Base-by-base conservation (phyloP, 2,888 invertebrate genomes). In the Agriopis aurantiaria region DNA sequence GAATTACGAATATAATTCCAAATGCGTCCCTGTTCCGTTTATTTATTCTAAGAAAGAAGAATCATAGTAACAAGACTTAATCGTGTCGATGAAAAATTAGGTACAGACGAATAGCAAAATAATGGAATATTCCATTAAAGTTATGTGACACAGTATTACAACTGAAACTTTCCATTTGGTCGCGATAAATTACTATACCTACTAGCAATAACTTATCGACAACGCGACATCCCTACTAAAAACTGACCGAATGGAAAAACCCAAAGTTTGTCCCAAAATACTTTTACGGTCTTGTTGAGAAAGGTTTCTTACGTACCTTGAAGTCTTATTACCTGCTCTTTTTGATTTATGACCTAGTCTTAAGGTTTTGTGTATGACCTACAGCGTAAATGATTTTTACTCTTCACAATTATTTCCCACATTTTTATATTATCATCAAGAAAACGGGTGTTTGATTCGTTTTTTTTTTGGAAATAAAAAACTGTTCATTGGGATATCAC, bases 191-290 rank as follows among this genome's bases (percentile, higher is more conserved):
- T 14, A 14, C 40, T n/a, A 57, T 43, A 14, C 12, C 14, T 4
- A 41, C 14, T 6, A 56, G 14, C 43, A 41, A 56, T 43, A 43
- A 14, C 4, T 56, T 56, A 56, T 14, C 56, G 43, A 57, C 14
- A 14, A 6, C 0, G 6, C 43, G 11, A 43, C 56, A 43, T 10
- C 11, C 14, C 56, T 57, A 43, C 56, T 43, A 8, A n/a, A 55
- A 53, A 43, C 14, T 43, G n/a, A 17, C n/a, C 56, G 17, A 57
- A 43, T 57, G 56, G 17, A 43, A 57, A 43, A 57, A 14, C 43
- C 56, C 43, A 14, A 43, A 57, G 5, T 43, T 43, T 57, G 56
- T 14, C n/a, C 56, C 41, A 17, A 56, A 56, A 12, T 17, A 57
- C 11, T 57, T 17, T 43, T 23, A 23, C 17, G 43, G 17, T 57